Evolutionary conservation across 2,888 invertebrate species (phyloP), one percentile per base, ranked within the genome.

Genomic region (Drosophila recens): DNA sequence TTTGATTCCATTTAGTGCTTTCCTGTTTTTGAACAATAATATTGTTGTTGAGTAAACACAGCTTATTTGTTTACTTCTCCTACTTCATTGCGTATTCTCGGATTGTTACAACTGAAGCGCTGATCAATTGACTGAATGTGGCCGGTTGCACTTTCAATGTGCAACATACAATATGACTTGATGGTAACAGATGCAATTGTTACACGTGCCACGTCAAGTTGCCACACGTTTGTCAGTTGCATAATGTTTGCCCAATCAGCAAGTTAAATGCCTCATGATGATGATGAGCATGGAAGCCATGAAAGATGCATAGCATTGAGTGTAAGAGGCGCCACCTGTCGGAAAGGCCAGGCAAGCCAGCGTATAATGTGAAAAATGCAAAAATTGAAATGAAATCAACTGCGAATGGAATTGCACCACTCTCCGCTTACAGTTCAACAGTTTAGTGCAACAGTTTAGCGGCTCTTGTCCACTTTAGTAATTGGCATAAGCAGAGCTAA

Each of bases 241-340:
- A 77, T 72, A 77, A 79, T 72, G 68, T 67, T 63, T 58, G 69
- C 46, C 71, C 66, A 82, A 69, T 84, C 82, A 78, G 69, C 67
- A 63, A 40, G 36, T 43, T 66, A 61, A 67, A 45, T 45, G 42
- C 40, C 57, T 48, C 57, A 43, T 43, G 36, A 6, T 23, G 53
- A 34, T 3, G 15, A 15, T 46, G 40, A 23, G 15, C 33, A 8
- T 20, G 46, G 20, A 23, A 51, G 40, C 53, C 59, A 78, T 75
- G 59, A 66, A 69, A 78, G 77, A 73, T 81, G 58, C 67, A 68
- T 53, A 34, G 36, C 17, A 20, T 46, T 45, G 64, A 57, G 65
- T 64, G 69, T 40, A 36, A 27, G 11, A 45, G 49, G 70, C 67
- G 62, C 67, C 77, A 77, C 54, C 80, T 77, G 63, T 40, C 67